A percentile compares a stretch with the other conserved stretches of the same genome.
These are phyloP conservation scores for Andrena cerasifolii DNA, from an alignment of 1,140 invertebrate species.

Conservation along the genomic window DNA sequence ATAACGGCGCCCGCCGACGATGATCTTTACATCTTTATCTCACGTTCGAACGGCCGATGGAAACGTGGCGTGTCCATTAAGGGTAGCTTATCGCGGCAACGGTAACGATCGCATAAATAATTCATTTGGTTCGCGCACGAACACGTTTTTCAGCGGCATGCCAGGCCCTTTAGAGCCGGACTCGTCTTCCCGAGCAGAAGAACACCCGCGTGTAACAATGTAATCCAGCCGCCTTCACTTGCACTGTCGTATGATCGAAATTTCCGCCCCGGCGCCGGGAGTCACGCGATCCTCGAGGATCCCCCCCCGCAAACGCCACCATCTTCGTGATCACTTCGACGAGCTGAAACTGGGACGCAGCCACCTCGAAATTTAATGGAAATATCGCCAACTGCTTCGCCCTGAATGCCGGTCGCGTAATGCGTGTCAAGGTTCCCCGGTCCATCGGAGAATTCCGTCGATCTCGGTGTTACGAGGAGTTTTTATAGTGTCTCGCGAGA, in stretches of 20 bases:
- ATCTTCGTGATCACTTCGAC: not conserved
- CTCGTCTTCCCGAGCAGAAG: not conserved
- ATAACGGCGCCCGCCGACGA: slow-evolving; percentile 6
- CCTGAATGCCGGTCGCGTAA: not conserved
- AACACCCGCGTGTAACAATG: not conserved
- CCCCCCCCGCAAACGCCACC: not conserved
- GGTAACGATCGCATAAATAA: slow-evolving; percentile 51
- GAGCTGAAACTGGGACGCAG: slow-evolving; percentile 10
- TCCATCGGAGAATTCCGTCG: too few relatives aligned
- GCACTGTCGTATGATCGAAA: slow-evolving; percentile 13
- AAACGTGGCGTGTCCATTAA: slow-evolving; percentile 42
- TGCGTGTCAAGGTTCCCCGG: slow-evolving; percentile 21
- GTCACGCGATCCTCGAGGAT: slow-evolving; percentile 20
- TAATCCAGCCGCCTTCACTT: slow-evolving; percentile 5
- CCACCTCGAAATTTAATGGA: slow-evolving; percentile 20
- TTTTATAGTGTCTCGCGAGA: not conserved
- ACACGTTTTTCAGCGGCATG: slow-evolving; percentile 16
- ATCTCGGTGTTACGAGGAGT: too few relatives aligned
- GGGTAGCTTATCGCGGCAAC: slow-evolving; percentile 3
- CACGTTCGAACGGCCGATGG: slow-evolving; percentile 21
- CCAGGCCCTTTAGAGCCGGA: not conserved
- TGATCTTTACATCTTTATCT: slow-evolving; percentile 20
- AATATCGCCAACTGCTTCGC: slow-evolving; percentile 6
- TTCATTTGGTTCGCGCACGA: slow-evolving; percentile 32
- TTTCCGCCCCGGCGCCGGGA: not conserved